Evolutionary conservation across 2,113 vertebrate genomes (phyloP), one percentile per base, ranked within the genome.

Genomic region (Nicator chloris): DNA sequence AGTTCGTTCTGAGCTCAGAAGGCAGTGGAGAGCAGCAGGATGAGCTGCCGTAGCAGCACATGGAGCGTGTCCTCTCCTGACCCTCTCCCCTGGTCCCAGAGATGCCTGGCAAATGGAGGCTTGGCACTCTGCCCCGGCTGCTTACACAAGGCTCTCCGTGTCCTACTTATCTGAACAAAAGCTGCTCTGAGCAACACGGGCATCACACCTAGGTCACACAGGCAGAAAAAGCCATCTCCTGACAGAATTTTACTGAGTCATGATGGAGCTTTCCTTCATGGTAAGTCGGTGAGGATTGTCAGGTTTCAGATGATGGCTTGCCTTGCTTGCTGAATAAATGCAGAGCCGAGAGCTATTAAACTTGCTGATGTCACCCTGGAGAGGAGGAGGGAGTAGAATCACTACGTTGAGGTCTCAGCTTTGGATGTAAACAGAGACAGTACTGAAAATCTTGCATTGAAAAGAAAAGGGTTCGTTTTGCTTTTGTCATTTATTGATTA

Each of bases 51-150:
- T 68, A 84, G 94, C 97, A 69, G 97, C 96, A 77, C 95, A 86
- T 93, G 94, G 53, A 88, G 95, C 95, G 72, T 64, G 96, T 98
- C 97, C 97, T 97, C 96, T 77, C 85, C 95, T 94, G 93, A 95
- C 95, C 95, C 87, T 40, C 83, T 87, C 70, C 87, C 63, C 89
- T 51, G 75, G 88, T 92, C 86, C 73, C 82, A 75, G 78, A 77
- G 72, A 63, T 51, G 92, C 93, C 86, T 96, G 95, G 96, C 96
- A 96, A 96, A 97, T 96, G 90, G 82, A 92, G 93, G 61, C 50
- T 88, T 98, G 98, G 97, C 97, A 56, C 81, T 42, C 33, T 88
- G 97, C 98, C 98, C 96, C 15, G 3, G 40, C 85, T 82, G 91
- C 49, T 96, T 97, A 96, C 11, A 53, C 94, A 96, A 96, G 93